Conservation (phyloP, 2,113 vertebrate genomes). For the Gopherus flavomarginatus region DNA sequence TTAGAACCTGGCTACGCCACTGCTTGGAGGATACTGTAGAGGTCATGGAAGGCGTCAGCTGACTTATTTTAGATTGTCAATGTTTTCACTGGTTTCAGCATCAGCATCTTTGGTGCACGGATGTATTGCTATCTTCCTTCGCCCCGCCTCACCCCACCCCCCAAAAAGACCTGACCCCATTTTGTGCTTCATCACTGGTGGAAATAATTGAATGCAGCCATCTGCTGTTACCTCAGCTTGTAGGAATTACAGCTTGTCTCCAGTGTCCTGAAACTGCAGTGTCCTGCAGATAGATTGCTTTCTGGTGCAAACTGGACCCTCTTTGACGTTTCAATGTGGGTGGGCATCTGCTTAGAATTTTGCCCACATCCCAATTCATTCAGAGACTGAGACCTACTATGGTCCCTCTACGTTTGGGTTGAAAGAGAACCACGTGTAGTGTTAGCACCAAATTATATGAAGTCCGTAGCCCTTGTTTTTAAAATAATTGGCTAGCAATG, state of each 20-base stretch:
- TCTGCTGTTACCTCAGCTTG: neutral
- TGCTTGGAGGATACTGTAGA: rapidly evolving
- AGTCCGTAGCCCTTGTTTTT: neutral
- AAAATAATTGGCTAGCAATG: neutral
- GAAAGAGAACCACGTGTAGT: neutral
- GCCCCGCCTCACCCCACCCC: rapidly evolving
- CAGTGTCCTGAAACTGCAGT: neutral
- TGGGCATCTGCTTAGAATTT: neutral
- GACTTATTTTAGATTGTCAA: neutral
- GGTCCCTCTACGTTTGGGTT: neutral
- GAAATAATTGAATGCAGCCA: neutral
- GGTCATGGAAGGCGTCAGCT: neutral
- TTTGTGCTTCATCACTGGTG: neutral
- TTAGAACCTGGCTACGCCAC: no score
- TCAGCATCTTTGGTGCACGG: neutral
- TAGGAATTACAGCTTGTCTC: neutral
- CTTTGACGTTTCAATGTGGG: neutral
- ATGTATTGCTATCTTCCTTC: neutral
- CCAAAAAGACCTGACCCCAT: neutral
- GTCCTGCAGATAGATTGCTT: neutral
- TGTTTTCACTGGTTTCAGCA: neutral
- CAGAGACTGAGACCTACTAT: neutral
- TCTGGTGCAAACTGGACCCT: neutral
- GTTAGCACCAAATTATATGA: neutral
- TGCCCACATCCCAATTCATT: neutral